phyloP scores from a whole-genome alignment of 1,140 invertebrate species.

The Pseudachorutes palmiensis region DNA sequence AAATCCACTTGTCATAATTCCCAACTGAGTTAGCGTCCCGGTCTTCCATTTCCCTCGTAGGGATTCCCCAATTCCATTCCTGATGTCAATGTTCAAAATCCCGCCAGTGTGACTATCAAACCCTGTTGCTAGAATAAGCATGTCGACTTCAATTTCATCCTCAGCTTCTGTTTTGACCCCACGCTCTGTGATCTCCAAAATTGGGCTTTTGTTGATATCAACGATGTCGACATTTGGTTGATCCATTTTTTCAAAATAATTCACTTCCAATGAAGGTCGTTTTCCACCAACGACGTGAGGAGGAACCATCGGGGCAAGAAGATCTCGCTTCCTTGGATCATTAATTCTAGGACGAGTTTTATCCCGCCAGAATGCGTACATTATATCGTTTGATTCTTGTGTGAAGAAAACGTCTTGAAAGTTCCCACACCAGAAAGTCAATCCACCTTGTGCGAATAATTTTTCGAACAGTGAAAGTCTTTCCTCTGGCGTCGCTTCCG shows the following conservation, averaged over 20 bases:
- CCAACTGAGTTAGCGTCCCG: constrained; percentile 7
- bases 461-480: not conserved
- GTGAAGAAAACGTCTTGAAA: constrained; percentile 5
- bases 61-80: not conserved
- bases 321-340: constrained; percentile 2
- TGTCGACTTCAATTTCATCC: constrained; percentile 6
- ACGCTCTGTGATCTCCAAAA: constrained; percentile 6
- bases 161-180: constrained; percentile 8
- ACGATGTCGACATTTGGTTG: constrained; percentile 19
- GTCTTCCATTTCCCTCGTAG: not conserved
- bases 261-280: constrained; percentile 5
- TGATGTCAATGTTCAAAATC: constrained; percentile 15
- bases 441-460: constrained; percentile 5
- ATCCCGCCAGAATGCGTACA: constrained; percentile 18
- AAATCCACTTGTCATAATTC: not conserved
- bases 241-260: constrained; percentile 17
- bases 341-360: constrained; percentile 7
- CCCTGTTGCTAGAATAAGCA: constrained; percentile 11
- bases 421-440: not conserved
- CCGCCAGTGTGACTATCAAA: constrained; percentile 11
- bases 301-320: not conserved
- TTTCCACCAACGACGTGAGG: constrained; percentile 13
- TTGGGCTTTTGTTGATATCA: constrained; percentile 11
- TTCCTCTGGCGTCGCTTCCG: not conserved
- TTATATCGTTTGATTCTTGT: constrained; percentile 4